Base-by-base conservation (phyloP, 1,140 invertebrate species). In the Cecropterus lyciades region DNA sequence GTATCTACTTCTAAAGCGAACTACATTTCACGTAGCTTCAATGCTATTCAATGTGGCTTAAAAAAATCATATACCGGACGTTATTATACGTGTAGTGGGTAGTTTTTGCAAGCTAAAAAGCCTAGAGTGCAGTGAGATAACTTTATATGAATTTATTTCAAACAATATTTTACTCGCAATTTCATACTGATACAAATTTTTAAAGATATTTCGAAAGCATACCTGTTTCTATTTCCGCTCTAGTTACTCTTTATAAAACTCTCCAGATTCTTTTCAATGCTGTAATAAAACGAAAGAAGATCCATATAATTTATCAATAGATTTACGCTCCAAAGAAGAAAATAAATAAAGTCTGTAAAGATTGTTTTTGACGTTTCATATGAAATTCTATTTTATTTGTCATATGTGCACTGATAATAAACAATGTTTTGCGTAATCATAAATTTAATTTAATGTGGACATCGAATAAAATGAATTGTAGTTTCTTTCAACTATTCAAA, bases 401-500 rank as follows among this genome's bases (percentile, higher is more conserved):
- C 42, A 16, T 17, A 10, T 7, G 27, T 24, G 27, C 14, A 30
- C 20, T 33, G 42, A 20, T 48, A 45, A 59, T 59, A 59, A 59
- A 59, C 42, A 30, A 59, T 46, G 43, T 48, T 48, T 59, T 59
- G 56, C 56, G 56, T 30, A 24, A 14, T 59, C 56, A 48, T 48
- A 59, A 59, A 59, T 59, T 59, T 42, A 59, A 46, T 24, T 59
- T 15, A n/a, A 48, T 48, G 56, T 20, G 56, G 56, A 59, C 24
- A 59, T 16, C 24, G 14, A 16, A 14, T 59, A 48, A 16, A 59
- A 48, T 20, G 27, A 48, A 14, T n/a, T 57, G 27, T 45, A 24
- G 15, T 33, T 17, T 17, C 14, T 48, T 13, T 45, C 11, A 45
- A n/a, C n/a, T n/a, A n/a, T n/a, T n/a, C n/a, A n/a, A n/a, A n/a